Conservation (phyloP, 2,888 invertebrate species). For the Caenorhabditis sulstoni region DNA sequence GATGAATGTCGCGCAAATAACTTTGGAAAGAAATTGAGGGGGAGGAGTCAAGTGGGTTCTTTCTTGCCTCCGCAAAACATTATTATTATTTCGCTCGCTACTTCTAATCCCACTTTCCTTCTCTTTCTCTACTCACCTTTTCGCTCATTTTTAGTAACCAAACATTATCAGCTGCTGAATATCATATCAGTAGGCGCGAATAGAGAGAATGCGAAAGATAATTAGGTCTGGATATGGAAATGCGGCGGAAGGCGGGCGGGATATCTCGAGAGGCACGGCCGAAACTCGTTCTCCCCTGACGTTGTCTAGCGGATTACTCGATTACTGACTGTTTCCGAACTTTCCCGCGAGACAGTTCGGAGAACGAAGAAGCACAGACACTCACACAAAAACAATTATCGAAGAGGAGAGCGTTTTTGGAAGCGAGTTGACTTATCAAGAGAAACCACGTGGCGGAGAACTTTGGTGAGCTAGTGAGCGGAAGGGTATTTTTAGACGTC, state of each 20-base stretch:
- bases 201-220: constrained; percentile 13
- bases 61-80: constrained; percentile 4
- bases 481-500: constrained; percentile 6
- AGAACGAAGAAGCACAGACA: constrained; percentile 1
- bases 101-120: not conserved
- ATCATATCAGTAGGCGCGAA: constrained; percentile 2
- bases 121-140: constrained; percentile 26
- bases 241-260: constrained; percentile 8
- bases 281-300: constrained; percentile 12
- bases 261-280: constrained; percentile 18
- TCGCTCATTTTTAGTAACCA: constrained; percentile 33
- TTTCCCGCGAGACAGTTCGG: not conserved
- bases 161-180: constrained; percentile 29
- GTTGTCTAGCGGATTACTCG: constrained; percentile 21
- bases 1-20: too few species aligned
- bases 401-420: constrained; percentile 1
- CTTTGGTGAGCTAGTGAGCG: constrained; percentile 5
- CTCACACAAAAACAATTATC: constrained; percentile 20
- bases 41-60: constrained; percentile 20
- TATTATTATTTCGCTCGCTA: not conserved
- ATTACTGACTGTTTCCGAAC: constrained; percentile 32
- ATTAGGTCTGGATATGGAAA: constrained; percentile 42
- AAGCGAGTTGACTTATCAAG: constrained; percentile 14
- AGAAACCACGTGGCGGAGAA: not conserved
- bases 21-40: too few species aligned